phyloP scores from a whole-genome alignment of 2,797 vertebrate genomes.

The Gobio occitaniae region DNA sequence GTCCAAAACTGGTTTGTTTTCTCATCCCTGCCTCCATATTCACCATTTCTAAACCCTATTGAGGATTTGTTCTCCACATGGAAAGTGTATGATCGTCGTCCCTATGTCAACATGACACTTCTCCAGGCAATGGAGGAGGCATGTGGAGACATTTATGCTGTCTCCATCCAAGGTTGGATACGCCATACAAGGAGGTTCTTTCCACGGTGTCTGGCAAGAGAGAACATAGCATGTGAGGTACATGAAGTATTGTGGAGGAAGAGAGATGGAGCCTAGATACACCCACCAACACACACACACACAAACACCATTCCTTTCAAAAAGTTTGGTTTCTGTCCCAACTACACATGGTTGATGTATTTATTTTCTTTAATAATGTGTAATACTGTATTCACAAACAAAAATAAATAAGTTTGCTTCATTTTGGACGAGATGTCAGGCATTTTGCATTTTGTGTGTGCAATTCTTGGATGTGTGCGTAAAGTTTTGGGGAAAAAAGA shows the following conservation, averaged over 20 bases:
- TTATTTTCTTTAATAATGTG: too few relatives aligned
- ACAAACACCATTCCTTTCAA: too few relatives aligned
- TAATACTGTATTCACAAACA: not conserved
- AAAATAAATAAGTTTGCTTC: not conserved
- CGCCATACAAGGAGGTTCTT: not conserved
- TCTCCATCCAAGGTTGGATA: not conserved
- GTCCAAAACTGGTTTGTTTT: slow-evolving; percentile 25
- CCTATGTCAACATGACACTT: not conserved
- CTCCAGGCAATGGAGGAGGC: slow-evolving; percentile 12
- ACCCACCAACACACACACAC: too few relatives aligned
- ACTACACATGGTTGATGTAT: too few relatives aligned
- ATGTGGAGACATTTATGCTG: not conserved
- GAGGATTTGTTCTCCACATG: not conserved
- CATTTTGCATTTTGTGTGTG: too few relatives aligned
- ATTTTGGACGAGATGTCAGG: too few relatives aligned
- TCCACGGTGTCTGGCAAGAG: not conserved
- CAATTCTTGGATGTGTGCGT: too few relatives aligned
- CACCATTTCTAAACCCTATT: not conserved
- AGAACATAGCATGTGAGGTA: not conserved
- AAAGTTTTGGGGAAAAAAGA: too few relatives aligned
- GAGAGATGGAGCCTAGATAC: not conserved
- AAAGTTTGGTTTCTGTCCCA: too few relatives aligned
- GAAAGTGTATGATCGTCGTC: not conserved
- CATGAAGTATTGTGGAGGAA: not conserved
- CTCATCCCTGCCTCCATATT: not conserved